Base-by-base conservation (phyloP, 2,888 invertebrate species). In the Trissoscelio sp. region DNA sequence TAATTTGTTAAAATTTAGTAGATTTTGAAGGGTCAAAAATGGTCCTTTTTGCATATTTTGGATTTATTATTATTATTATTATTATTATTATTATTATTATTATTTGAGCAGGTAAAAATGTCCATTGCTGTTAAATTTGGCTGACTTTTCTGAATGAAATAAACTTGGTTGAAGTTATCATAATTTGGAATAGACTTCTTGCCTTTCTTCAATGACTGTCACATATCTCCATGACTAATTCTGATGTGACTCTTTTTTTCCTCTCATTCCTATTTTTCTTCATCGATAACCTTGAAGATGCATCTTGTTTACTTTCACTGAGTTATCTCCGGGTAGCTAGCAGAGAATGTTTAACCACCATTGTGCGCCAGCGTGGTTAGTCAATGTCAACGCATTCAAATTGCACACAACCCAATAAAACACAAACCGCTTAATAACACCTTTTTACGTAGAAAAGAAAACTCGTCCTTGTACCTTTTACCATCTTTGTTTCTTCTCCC, bases 251-350 rank as follows among this genome's bases (percentile, higher is more conserved):
- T 66, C 53, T 67, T 74, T 73, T 69, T 81, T 51, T 72, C 16
- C 42, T 72, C 70, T 78, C 72, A 20, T 57, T 79, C 72, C 66
- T 83, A 72, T 77, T 82, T 73, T 83, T 83, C 83, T 79, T 78
- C 75, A 55, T 55, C 64, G 81, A 34, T 83, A 84, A 88, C 88
- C 88, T 87, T 88, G 88, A 86, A 82, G 86, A 88, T 87, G 86
- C 86, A 84, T 84, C 86, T 83, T 79, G 84, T 86, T 86, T 86
- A 89, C 88, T 89, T 88, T 89, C 88, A 88, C 89, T 81, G 67
- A 74, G 79, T 80, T 79, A 83, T 69, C 70, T 75, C 67, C 72
- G 74, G 72, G 60, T 77, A 72, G 67, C 78, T 79, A 67, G 69
- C 64, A 79, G 72, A 82, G 75, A 80, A 82, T 58, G 77, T 69